Base-by-base conservation (phyloP, 2,113 vertebrate species). In the Martes martes region DNA sequence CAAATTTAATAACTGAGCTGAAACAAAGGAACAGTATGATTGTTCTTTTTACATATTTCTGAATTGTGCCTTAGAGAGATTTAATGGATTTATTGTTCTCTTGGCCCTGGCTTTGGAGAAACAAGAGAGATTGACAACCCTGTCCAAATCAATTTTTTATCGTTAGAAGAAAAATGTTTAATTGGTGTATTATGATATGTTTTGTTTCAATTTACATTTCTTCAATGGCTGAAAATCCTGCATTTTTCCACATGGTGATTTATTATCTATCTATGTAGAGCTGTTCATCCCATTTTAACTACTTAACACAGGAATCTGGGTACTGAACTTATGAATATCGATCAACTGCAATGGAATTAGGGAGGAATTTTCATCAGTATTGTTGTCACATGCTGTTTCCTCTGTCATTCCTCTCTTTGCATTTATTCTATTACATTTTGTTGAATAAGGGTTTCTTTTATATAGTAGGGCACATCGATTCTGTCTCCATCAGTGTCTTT, bases 141-240 rank as follows among this genome's bases (percentile, higher is more conserved):
- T 65, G 24, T 14, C 55, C 71, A 92, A 92, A 82, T 71, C 31
- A 92, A 19, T 6, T 21, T 80, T 88, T 50, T 78, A 42, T 92
- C 13, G 45, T 76, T 89, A 24, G 24, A 81, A 92, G 11, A 96
- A 80, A 92, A 73, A 79, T 28, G 16, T 67, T 90, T 92, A 92
- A 82, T 59, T 94, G 91, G 11, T 45, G 1, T 92, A 47, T 45
- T 31, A 81, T 82, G 47, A 59, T 57, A 16, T 65, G 57, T 52
- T 86, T 97, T 78, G 24, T 63, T 93, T 89, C 80, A n/a, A 33
- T 65, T 92, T 96, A 18, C 23, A 50, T 79, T 92, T 89, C 24
- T 80, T 89, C 71, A 82, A 18, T 73, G 33, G 39, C 39, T 94
- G 57, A 52, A 76, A 85, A 55, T 31, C 11, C 24, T 87, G 15